Base-by-base conservation (phyloP, 1,140 invertebrate species). In the Mesaphorura yosii region DNA sequence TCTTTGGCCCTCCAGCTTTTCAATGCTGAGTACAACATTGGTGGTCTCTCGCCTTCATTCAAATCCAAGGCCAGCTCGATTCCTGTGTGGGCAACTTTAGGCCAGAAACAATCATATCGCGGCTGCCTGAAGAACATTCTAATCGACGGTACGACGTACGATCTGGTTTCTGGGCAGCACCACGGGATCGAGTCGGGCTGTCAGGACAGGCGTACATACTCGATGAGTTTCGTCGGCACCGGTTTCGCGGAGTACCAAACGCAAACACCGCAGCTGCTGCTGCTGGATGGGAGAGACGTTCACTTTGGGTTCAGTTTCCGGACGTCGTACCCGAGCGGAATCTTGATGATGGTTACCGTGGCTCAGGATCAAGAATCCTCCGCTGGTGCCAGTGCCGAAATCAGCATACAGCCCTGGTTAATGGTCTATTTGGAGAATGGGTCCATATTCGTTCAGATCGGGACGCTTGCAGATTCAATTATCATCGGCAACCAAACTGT, bases 101-200 rank as follows among this genome's bases (percentile, higher is more conserved):
- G 27, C 53, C 1, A 31, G 28, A 20, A 25, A 48, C 12, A 40
- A 45, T 17, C 57, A 0, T 63, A 51, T 48, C 53, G 57, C 3
- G 88, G 88, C 5, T 91, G 87, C 64, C 78, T 93, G 71, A 80
- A 81, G 14, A 81, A 84, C 48, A 73, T 91, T 1, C 75, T 83
- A 41, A 77, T 90, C 0, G 80, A 84, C 58, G 75, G 82, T 68
- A 76, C 78, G 52, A 76, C 76, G 15, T 76, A 80, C 26, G 78
- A 82, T 66, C 75, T 80, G 2, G 71, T 81, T 60, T 72, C 72
- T 46, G 72, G 81, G 34, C 72, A 79, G 14, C 80, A 78, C 64
- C 82, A 82, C 64, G 87, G 86, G 0, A 76, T 92, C 0, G 83
- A 88, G 63, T 71, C 78, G 0, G 78, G 80, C 7, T 92, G 88